Evolutionary conservation across 2,888 invertebrate species (phyloP).

Genomic region (Agrotis exclamationis): DNA sequence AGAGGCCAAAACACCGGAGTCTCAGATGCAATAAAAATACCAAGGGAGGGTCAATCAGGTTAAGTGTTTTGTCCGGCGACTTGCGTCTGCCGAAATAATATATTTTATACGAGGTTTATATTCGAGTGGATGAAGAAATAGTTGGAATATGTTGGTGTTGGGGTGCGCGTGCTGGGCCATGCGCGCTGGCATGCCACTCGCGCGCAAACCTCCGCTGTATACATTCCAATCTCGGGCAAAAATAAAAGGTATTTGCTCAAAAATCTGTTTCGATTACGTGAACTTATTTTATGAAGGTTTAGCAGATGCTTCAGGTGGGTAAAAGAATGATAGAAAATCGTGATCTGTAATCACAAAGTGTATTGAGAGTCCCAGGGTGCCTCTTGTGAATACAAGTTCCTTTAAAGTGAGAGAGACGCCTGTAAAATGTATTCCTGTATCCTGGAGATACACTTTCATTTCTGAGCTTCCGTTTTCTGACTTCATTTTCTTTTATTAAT

Average conservation of each 20-base stretch:
- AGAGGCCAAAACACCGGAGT: conserved; percentile 72
- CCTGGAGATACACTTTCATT: conserved; percentile 23
- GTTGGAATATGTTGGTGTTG: conserved; percentile 72
- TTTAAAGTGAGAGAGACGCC: conserved; percentile 1
- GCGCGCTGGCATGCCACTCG: conserved; percentile 55
- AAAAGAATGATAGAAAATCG: conserved; percentile 3
- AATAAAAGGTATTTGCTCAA: conserved; percentile 58
- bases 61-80: conserved; percentile 83
- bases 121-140: conserved; percentile 78
- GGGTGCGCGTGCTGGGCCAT: conserved; percentile 36
- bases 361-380: not conserved
- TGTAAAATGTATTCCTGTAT: conserved; percentile 25
- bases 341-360: conserved; percentile 23
- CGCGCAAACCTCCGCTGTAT: conserved; percentile 45
- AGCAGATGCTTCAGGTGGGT: conserved; percentile 7
- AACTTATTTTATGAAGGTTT: conserved; percentile 33
- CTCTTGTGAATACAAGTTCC: conserved; percentile 2
- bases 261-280: conserved; percentile 56
- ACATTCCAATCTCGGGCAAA: conserved; percentile 61
- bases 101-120: conserved; percentile 82
- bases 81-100: conserved; percentile 77
- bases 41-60: conserved; percentile 85
- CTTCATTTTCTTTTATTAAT: conserved; percentile 4
- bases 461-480: conserved; percentile 8
- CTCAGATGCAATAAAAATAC: conserved; percentile 85